Evolutionary conservation across 2,113 vertebrate species (phyloP).

Genomic region (Platanista minor): DNA sequence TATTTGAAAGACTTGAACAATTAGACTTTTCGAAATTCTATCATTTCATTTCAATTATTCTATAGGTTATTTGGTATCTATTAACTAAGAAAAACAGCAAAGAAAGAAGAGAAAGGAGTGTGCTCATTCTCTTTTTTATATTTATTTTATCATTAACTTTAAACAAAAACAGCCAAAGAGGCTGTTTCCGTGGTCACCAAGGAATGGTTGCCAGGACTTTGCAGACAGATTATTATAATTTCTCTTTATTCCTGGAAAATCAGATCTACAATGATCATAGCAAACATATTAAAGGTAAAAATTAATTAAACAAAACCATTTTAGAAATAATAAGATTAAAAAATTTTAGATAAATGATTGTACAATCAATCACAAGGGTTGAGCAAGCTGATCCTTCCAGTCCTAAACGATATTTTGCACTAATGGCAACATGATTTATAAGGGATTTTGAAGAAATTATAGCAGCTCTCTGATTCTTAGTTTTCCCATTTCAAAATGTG

Average conservation of each 20-base stretch:
- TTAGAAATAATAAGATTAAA: not conserved
- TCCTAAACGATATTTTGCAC: not conserved
- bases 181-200: not conserved
- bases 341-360: not conserved
- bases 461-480: not conserved
- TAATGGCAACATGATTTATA: not conserved
- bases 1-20: not conserved
- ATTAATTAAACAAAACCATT: not conserved
- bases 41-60: not conserved
- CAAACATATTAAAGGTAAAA: not conserved
- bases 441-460: not conserved
- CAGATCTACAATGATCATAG: not conserved
- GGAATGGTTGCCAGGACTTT: not conserved
- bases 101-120: not conserved
- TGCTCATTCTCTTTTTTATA: not conserved
- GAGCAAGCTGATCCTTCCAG: not conserved
- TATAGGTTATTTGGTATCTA: not conserved
- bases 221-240: not conserved
- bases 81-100: not conserved
- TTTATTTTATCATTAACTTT: not conserved
- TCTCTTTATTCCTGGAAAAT: not conserved
- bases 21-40: not conserved
- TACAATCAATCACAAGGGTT: not conserved
- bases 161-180: not conserved
- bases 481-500: not conserved